Evolutionary conservation across 2,888 invertebrate species (phyloP), one percentile per base, ranked within the genome.

Genomic region (Therioaphis trifolii): DNA sequence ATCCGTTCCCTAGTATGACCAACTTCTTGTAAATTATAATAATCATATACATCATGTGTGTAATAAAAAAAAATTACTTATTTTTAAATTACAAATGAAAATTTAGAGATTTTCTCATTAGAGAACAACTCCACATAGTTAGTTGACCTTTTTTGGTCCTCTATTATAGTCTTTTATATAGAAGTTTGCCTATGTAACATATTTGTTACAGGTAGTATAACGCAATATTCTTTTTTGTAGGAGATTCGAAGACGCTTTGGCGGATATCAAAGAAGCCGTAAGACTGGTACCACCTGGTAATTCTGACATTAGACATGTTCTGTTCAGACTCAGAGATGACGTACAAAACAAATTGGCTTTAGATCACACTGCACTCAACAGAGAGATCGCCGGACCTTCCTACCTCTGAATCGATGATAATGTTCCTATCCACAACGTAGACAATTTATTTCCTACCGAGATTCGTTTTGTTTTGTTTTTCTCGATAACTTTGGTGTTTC

Each of bases 181-280:
- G n/a, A n/a, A n/a, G n/a, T n/a, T n/a, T n/a, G n/a, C n/a, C n/a
- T n/a, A n/a, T n/a, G n/a, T n/a, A n/a, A n/a, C n/a, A n/a, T n/a
- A n/a, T n/a, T n/a, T n/a, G n/a, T n/a, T n/a, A n/a, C n/a, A n/a
- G n/a, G n/a, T n/a, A n/a, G n/a, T n/a, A n/a, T n/a, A n/a, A n/a
- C n/a, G n/a, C n/a, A n/a, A n/a, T n/a, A n/a, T n/a, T 71, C 29
- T 27, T n/a, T 7, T 79, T 43, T 12, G 0, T 18, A 92, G 92
- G 86, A 90, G 92, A 4, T 91, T 93, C 40, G 93, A 94, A 86
- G 90, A 91, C 77, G 96, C 97, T 0, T 89, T 96, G 27, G 91
- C 92, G 1, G 97, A 97, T 88, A 93, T 96, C 15, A 92, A 94
- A 86, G 93, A 95, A 88, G 97, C 97, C 0, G 88, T 95, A 40